phyloP scores from a whole-genome alignment of 2,113 vertebrate species.

The Urocitellus parryii region DNA sequence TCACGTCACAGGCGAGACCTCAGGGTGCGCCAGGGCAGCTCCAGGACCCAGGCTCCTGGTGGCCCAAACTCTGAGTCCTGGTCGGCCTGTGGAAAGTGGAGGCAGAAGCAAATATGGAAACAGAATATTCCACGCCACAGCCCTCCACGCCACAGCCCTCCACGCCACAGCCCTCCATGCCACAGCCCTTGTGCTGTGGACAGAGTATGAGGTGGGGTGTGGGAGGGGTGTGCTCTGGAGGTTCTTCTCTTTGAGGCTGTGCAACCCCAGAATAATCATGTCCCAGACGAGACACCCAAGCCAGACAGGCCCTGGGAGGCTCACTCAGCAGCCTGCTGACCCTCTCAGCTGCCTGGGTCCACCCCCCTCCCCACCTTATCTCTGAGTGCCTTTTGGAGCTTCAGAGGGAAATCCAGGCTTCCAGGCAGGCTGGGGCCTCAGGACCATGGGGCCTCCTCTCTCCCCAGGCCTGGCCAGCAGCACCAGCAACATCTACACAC shows the following conservation, averaged over 20 bases:
- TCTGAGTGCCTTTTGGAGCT: not conserved
- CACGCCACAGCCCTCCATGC: too few species aligned
- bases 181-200: not conserved
- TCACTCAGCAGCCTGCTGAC: not conserved
- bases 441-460: not conserved
- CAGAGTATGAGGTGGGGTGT: not conserved
- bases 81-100: not conserved
- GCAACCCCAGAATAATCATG: not conserved
- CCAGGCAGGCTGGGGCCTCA: not conserved
- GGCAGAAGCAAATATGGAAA: not conserved
- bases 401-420: not conserved
- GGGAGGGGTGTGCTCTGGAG: not conserved
- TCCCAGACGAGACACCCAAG: not conserved
- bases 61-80: not conserved
- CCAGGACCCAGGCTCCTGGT: not conserved
- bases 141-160: fast-evolving
- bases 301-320: fast-evolving
- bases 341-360: not conserved
- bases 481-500: constrained; percentile 92
- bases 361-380: not conserved
- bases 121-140: fast-evolving
- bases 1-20: not conserved
- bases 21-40: not conserved
- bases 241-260: fast-evolving
- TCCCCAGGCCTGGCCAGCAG: constrained; percentile 91